Conservation (phyloP, 2,797 vertebrate species). For the Oryzias dopingdopingensis region DNA sequence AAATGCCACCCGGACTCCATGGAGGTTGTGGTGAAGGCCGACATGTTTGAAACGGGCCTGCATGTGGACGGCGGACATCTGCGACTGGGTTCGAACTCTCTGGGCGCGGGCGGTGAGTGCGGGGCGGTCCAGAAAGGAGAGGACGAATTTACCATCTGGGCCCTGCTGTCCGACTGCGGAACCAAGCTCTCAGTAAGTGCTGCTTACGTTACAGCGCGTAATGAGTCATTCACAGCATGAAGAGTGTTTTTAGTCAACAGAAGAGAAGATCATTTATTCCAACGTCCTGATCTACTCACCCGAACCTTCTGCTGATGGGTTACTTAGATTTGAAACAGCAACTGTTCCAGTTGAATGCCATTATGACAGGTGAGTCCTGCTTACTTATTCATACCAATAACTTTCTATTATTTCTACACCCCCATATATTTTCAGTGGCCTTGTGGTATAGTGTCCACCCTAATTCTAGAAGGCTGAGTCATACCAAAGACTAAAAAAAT, state of each 20-base stretch:
- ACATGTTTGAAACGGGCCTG: slow-evolving; percentile 59
- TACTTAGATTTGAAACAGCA: slow-evolving; percentile 54
- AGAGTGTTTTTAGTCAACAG: slow-evolving; percentile 47
- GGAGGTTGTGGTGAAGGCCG: slow-evolving; percentile 63
- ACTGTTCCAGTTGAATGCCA: slow-evolving; percentile 69
- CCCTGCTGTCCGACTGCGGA: slow-evolving; percentile 61
- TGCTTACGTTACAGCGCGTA: neutral
- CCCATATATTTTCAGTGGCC: neutral
- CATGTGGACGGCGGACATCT: slow-evolving; percentile 53
- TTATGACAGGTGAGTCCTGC: slow-evolving; percentile 60
- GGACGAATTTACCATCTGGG: slow-evolving; percentile 47
- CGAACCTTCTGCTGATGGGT: slow-evolving; percentile 50
- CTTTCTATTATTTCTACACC: neutral
- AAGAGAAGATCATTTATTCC: slow-evolving; percentile 65
- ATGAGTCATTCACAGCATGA: neutral
- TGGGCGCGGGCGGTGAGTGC: slow-evolving; percentile 27
- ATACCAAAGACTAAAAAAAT: no score
- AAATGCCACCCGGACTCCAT: slow-evolving; percentile 58
- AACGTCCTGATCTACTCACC: slow-evolving; percentile 66
- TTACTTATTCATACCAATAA: neutral
- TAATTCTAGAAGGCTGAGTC: no score
- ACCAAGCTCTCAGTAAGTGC: slow-evolving; percentile 62
- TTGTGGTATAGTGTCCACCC: no score
- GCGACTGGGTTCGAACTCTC: slow-evolving; percentile 36
- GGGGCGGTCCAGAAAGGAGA: slow-evolving; percentile 37